A percentile compares a stretch with the other conserved stretches of the same genome.
phyloP scores from a whole-genome alignment of 2,797 vertebrate genomes.

The Adrianichthys oophorus region DNA sequence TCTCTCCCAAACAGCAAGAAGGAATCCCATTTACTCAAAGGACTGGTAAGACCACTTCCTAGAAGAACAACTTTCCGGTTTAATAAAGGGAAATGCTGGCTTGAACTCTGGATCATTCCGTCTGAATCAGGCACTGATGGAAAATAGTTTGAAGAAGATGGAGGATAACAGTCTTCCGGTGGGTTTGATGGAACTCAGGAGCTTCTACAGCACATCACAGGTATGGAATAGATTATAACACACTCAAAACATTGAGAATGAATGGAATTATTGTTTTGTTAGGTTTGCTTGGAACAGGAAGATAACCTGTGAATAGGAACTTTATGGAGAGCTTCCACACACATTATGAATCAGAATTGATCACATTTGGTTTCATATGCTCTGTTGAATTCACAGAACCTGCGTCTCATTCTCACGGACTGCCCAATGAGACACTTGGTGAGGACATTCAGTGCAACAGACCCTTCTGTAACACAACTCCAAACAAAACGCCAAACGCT shows the following conservation, averaged over 20 bases:
- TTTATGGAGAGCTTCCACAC: too few species aligned
- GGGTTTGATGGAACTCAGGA: constrained; percentile 84
- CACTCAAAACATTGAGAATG: too few species aligned
- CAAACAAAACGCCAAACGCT: neutral
- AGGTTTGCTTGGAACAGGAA: too few species aligned
- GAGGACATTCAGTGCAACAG: constrained; percentile 50
- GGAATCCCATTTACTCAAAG: constrained; percentile 90
- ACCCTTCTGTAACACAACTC: too few species aligned
- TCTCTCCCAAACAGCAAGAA: constrained; percentile 80
- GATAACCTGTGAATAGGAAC: too few species aligned
- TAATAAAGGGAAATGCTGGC: too few species aligned
- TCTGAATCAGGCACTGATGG: constrained; percentile 79
- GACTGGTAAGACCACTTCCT: constrained; percentile 82
- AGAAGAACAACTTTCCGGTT: neutral
- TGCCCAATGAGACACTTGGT: constrained; percentile 90
- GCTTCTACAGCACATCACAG: constrained; percentile 82
- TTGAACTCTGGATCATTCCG: too few species aligned
- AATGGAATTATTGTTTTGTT: too few species aligned
- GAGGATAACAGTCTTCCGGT: constrained; percentile 82
- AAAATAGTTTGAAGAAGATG: constrained; percentile 81
- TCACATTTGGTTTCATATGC: neutral
- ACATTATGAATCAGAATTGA: too few species aligned
- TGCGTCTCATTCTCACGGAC: constrained; percentile 86
- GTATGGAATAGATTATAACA: constrained; percentile 58
- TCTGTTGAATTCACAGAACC: constrained; percentile 72